Evolutionary conservation across 1,140 invertebrate species (phyloP).

Genomic region (Idris sp.): DNA sequence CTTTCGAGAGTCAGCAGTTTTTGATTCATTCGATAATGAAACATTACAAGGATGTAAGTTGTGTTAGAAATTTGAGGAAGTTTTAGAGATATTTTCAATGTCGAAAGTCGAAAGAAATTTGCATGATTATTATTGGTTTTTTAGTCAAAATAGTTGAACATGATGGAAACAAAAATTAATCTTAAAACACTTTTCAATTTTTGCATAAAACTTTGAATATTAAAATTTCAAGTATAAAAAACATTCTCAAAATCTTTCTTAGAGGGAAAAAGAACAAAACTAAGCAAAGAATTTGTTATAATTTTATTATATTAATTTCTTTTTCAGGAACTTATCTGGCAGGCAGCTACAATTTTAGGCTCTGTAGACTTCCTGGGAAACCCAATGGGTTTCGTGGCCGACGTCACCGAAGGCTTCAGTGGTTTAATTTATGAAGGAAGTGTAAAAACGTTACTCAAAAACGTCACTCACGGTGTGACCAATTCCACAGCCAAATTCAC

Average conservation of each 20-base stretch:
- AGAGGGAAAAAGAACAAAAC: no score
- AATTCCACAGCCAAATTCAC: slow-evolving; percentile 97
- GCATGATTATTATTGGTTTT: no score
- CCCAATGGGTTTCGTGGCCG: slow-evolving; percentile 95
- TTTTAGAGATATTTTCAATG: no score
- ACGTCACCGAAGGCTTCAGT: slow-evolving; percentile 96
- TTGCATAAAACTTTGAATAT: no score
- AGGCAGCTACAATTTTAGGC: slow-evolving; percentile 95
- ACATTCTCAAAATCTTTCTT: no score
- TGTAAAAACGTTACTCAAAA: slow-evolving; percentile 93
- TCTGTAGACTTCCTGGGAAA: slow-evolving; percentile 98
- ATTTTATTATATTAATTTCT: no score
- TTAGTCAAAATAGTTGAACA: no score
- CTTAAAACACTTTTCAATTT: neutral
- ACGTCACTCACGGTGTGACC: slow-evolving; percentile 97
- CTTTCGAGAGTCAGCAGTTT: slow-evolving; percentile 92
- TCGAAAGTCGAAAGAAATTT: no score
- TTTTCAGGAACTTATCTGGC: slow-evolving; percentile 92
- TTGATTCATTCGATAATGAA: slow-evolving; percentile 86
- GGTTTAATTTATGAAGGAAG: slow-evolving; percentile 94
- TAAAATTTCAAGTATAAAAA: no score
- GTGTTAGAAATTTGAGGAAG: no score
- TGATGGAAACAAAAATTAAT: slow-evolving; percentile 6
- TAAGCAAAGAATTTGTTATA: no score
- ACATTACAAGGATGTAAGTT: slow-evolving; percentile 87